Base-by-base conservation (phyloP, 2,113 vertebrate species). In the Clarias macrocephalus region DNA sequence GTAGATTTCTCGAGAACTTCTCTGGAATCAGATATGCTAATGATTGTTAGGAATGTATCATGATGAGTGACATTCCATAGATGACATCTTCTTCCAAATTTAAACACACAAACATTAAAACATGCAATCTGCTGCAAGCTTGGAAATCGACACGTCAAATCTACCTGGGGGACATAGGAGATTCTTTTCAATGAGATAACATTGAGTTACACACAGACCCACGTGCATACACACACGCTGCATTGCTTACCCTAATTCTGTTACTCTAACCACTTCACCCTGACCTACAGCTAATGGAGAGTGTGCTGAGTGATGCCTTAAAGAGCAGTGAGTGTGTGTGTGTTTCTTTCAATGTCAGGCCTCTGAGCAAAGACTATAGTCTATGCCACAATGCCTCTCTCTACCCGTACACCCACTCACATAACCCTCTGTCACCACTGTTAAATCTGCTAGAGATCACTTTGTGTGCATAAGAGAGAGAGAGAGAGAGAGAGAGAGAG, bases 371-470 rank as follows among this genome's bases (percentile, higher is more conserved):
- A 65, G 13, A 42, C 54, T 82, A 23, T 23, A 33, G 21, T 54
- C 56, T 70, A 9, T 83, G 33, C 85, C 80, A 85, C 77, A 89
- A 86, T 75, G 16, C 33, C 76, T 48, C 80, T 82, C 63, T 86
- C 83, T 89, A 83, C 68, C 62, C 33, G 48, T 75, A 54, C 89
- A 87, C 73, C 52, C 89, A 85, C 83, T 84, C 65, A 80, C 33
- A 89, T 84, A 87, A 65, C 75, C 83, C 86, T 90, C 87, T 89
- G 89, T 91, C 90, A 89, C 66, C 89, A 86, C 87, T 25, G 76
- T 84, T 87, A 76, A 89, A 90, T 90, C 88, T 88, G 84, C 77
- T 85, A 70, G 80, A 86, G 72, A 57, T 83, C 62, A 48, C 23
- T 16, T 65, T 79, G 56, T 84, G 37, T 65, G 56, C 52, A 28